Conservation (phyloP, 2,113 vertebrate genomes). For the Datnioides undecimradiatus region DNA sequence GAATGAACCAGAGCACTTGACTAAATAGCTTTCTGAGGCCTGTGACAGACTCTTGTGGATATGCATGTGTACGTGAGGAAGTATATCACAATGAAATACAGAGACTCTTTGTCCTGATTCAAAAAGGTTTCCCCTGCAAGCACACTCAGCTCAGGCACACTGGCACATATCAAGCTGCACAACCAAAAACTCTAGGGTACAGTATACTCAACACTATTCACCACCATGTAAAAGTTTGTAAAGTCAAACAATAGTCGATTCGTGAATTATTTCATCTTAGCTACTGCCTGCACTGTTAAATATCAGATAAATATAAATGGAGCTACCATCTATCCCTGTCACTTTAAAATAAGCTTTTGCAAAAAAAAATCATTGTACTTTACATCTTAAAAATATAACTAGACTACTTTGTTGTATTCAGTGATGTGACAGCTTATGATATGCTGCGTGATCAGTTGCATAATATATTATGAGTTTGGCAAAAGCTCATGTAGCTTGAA, state of each 20-base stretch:
- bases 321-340: constrained; percentile 21
- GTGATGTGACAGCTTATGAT: constrained; percentile 39
- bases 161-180: constrained; percentile 33
- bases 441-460: constrained; percentile 59
- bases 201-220: background rate
- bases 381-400: constrained; percentile 53
- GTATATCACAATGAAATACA: constrained; percentile 32
- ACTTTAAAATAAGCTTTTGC: constrained; percentile 53
- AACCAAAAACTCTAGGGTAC: constrained; percentile 11
- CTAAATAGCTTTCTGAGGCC: background rate
- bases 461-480: constrained; percentile 67
- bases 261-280: constrained; percentile 19
- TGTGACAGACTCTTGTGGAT: constrained; percentile 17
- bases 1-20: constrained; percentile 28
- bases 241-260: constrained; percentile 29
- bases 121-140: constrained; percentile 17
- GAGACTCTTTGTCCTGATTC: constrained; percentile 24
- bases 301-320: constrained; percentile 67
- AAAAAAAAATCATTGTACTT: constrained; percentile 33
- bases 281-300: constrained; percentile 51
- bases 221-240: constrained; percentile 27
- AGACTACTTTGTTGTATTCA: constrained; percentile 30
- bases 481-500: constrained; percentile 52
- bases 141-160: constrained; percentile 53
- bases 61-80: constrained; percentile 23